These are phyloP conservation scores for Nephrotoma appendiculata DNA, from an alignment of 2,888 invertebrate species.

Conservation along the genomic window DNA sequence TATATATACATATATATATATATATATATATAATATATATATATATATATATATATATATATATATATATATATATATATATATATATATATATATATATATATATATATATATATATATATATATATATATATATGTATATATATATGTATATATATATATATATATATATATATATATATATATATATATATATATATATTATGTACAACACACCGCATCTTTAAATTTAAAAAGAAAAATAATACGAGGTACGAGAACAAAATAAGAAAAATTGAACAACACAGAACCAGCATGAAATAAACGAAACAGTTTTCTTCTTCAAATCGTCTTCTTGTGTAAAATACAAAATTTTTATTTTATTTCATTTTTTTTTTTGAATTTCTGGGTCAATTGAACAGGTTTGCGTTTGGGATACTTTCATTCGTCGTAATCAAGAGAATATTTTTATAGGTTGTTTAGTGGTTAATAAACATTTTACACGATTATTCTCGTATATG, in stretches of 20 bases:
- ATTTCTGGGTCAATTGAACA: conserved; percentile 4
- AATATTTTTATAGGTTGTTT: background rate
- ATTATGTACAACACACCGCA: background rate
- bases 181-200: too few relatives aligned
- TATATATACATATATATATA: too few relatives aligned
- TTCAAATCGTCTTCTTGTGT: background rate
- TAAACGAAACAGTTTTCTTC: background rate
- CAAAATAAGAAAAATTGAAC: background rate
- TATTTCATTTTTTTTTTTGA: background rate
- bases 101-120: too few relatives aligned
- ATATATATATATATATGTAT: too few relatives aligned
- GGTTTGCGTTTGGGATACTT: background rate
- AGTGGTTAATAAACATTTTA: background rate
- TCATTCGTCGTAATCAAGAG: background rate
- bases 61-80: too few relatives aligned
- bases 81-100: too few relatives aligned
- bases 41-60: too few relatives aligned
- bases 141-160: too few relatives aligned
- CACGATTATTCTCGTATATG: background rate
- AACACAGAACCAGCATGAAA: background rate
- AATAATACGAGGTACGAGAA: background rate
- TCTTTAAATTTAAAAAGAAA: background rate
- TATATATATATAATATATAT: too few relatives aligned
- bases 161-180: too few relatives aligned
- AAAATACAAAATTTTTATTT: background rate